Conservation (phyloP, 2,888 invertebrate species). For the Drosophila neotestacea region DNA sequence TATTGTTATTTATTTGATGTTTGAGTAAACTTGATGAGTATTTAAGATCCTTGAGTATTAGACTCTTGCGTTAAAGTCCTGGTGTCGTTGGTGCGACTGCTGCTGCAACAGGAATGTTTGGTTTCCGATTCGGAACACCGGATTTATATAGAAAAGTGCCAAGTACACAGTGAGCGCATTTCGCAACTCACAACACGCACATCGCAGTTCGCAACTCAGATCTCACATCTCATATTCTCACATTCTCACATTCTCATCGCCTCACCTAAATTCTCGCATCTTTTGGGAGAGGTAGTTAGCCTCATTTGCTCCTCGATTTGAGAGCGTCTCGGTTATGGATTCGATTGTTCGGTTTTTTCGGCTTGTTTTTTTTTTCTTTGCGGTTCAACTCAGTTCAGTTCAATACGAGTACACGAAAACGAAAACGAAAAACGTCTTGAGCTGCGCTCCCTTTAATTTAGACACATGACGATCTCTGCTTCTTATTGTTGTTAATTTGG, state of each 20-base stretch:
- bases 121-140: slow-evolving; percentile 67
- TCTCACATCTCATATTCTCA: slow-evolving; percentile 24
- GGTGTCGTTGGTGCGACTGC: slow-evolving; percentile 81
- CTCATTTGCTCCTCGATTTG: slow-evolving; percentile 54
- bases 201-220: slow-evolving; percentile 8
- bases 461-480: slow-evolving; percentile 57
- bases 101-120: slow-evolving; percentile 84
- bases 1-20: background rate
- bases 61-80: slow-evolving; percentile 61
- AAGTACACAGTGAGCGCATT: slow-evolving; percentile 55
- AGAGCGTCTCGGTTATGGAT: slow-evolving; percentile 31
- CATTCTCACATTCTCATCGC: slow-evolving; percentile 46
- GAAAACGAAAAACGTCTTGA: slow-evolving; percentile 28
- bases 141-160: slow-evolving; percentile 79
- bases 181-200: slow-evolving; percentile 4
- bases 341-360: slow-evolving; percentile 17
- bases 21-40: background rate
- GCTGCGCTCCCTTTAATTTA: slow-evolving; percentile 65
- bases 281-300: slow-evolving; percentile 58
- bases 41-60: slow-evolving; percentile 35
- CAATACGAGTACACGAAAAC: slow-evolving; percentile 30
- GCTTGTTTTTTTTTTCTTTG: background rate
- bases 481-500: slow-evolving; percentile 52
- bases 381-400: slow-evolving; percentile 59
- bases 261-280: slow-evolving; percentile 61